Conservation (phyloP, 2,888 invertebrate species). For the Suillia variegata region DNA sequence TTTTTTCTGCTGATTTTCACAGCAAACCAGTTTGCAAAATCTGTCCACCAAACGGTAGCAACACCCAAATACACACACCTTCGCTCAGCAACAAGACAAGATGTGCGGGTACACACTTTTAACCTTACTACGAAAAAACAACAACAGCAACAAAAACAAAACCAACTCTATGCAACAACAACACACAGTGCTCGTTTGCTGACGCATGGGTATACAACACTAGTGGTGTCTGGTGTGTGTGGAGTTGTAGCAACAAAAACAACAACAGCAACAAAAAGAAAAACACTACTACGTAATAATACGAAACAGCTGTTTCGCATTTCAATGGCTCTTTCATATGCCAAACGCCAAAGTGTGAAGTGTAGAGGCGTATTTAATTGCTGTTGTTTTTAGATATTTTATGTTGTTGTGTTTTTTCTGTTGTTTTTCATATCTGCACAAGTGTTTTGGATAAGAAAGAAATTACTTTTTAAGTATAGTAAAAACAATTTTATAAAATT, state of each 20-base stretch:
- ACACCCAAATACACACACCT: background rate
- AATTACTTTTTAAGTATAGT: too few relatives aligned
- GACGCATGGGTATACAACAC: background rate
- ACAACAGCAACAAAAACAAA: too few relatives aligned
- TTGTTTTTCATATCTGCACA: too few relatives aligned
- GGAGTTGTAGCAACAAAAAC: slow-evolving; percentile 6
- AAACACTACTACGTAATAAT: slow-evolving; percentile 13
- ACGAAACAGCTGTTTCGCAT: slow-evolving; percentile 15
- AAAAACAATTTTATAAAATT: too few relatives aligned
- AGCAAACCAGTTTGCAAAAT: background rate
- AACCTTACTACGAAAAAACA: slow-evolving; percentile 3
- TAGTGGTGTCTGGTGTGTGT: background rate
- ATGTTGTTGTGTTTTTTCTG: too few relatives aligned
- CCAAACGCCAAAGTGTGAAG: too few relatives aligned
- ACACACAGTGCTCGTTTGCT: too few relatives aligned
- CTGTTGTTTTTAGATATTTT: too few relatives aligned
- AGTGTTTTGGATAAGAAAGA: too few relatives aligned
- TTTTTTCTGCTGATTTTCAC: background rate
- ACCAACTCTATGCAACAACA: too few relatives aligned
- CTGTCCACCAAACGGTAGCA: background rate
- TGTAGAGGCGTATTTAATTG: too few relatives aligned
- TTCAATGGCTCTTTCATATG: background rate
- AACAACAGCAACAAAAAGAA: slow-evolving; percentile 16
- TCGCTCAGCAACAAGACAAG: background rate
- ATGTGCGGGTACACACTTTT: slow-evolving; percentile 3